Percentiles rank a stretch among this genome's conserved stretches.
These are phyloP conservation scores for Acanthosepion pharaonis DNA, from an alignment of 2,888 invertebrate species.

Conservation along the genomic window DNA sequence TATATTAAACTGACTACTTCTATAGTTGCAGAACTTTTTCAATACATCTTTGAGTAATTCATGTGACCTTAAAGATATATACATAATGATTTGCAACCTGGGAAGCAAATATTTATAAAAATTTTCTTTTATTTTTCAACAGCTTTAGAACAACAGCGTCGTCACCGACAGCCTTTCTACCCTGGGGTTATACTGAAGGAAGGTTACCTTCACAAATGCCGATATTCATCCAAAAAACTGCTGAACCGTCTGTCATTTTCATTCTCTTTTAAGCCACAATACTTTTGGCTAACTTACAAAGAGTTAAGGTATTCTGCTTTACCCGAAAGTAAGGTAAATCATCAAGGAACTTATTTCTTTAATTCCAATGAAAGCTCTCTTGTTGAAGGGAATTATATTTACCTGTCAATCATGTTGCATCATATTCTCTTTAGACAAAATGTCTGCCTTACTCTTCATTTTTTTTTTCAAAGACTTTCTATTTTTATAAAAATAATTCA, in stretches of 20 bases:
- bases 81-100: background rate
- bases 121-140: background rate
- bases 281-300: slow-evolving; percentile 62
- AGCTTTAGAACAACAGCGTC: slow-evolving; percentile 33
- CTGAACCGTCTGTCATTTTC: slow-evolving; percentile 55
- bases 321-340: slow-evolving; percentile 55
- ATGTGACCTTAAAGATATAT: background rate
- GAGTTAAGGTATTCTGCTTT: slow-evolving; percentile 59
- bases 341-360: background rate
- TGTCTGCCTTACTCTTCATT: no score
- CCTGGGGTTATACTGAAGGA: slow-evolving; percentile 58
- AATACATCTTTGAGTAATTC: background rate
- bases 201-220: slow-evolving; percentile 59
- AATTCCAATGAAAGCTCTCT: no score
- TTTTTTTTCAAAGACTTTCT: no score
- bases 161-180: slow-evolving; percentile 38
- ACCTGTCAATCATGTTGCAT: no score
- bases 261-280: slow-evolving; percentile 60
- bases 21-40: no score
- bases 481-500: no score
- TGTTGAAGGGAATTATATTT: no score
- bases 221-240: slow-evolving; percentile 57
- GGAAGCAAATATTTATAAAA: background rate
- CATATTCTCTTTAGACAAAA: no score
- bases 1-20: no score